phyloP scores from a whole-genome alignment of 2,113 vertebrate species.

The Poeciliopsis retropinna region DNA sequence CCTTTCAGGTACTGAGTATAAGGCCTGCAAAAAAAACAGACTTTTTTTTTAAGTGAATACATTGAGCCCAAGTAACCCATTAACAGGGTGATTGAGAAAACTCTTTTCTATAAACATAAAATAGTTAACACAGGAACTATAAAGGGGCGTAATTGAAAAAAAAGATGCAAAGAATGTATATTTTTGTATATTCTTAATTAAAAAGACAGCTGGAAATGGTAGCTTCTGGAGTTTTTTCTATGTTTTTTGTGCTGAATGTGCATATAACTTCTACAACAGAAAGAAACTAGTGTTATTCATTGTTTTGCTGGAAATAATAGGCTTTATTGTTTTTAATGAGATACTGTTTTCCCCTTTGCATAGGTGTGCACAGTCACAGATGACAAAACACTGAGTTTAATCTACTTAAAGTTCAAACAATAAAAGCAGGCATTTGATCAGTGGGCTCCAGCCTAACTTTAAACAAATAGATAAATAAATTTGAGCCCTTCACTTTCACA shows the following conservation, averaged over 20 bases:
- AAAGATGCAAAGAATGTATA: not conserved
- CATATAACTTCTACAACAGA: not conserved
- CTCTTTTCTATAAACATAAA: no score
- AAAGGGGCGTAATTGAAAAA: constrained; percentile 25
- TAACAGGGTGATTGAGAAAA: constrained; percentile 26
- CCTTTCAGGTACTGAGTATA: not conserved
- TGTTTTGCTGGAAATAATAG: not conserved
- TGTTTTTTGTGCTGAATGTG: not conserved
- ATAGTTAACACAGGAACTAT: not conserved
- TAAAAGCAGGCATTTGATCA: no score
- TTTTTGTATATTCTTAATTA: constrained; percentile 9
- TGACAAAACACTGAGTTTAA: not conserved
- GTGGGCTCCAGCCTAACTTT: no score
- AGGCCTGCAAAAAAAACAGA: not conserved
- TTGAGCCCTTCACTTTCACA: no score
- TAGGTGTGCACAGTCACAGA: not conserved
- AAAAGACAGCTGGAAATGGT: not conserved
- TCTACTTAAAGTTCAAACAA: not conserved
- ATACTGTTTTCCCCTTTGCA: not conserved
- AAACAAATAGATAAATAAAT: no score
- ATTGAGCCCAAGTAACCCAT: not conserved
- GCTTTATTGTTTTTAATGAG: not conserved
- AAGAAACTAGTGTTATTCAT: not conserved
- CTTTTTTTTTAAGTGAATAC: not conserved
- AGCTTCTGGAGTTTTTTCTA: not conserved